These are phyloP conservation scores for Phortica okadai DNA, from an alignment of 2,888 invertebrate genomes.

Conservation along the genomic window DNA sequence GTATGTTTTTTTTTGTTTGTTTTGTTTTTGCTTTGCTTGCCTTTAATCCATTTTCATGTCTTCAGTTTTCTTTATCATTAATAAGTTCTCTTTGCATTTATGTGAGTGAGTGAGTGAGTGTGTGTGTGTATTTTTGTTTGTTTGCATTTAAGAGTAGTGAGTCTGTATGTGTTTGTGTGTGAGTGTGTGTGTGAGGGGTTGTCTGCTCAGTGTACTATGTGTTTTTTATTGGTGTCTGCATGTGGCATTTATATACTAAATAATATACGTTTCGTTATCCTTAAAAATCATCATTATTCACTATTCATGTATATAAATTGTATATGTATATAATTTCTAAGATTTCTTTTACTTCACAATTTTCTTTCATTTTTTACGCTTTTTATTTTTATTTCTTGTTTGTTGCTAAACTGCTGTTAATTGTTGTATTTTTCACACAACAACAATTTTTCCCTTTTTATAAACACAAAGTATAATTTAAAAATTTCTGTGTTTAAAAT, in stretches of 20 bases:
- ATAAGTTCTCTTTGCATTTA: constrained; percentile 47
- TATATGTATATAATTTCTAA: constrained; percentile 56
- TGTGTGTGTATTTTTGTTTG: constrained; percentile 45
- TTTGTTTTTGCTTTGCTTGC: constrained; percentile 48
- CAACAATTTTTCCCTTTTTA: too few species aligned
- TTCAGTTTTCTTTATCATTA: neutral
- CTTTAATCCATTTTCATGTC: constrained; percentile 41
- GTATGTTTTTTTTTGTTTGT: constrained; percentile 37
- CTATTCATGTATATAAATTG: constrained; percentile 53
- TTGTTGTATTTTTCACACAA: too few species aligned
- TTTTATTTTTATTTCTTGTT: constrained; percentile 1
- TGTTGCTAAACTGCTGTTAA: neutral
- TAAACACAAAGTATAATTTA: too few species aligned
- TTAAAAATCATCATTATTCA: constrained; percentile 55
- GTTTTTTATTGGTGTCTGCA: constrained; percentile 45
- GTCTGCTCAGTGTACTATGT: constrained; percentile 37
- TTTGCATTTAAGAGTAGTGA: constrained; percentile 41
- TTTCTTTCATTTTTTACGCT: constrained; percentile 58
- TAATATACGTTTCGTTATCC: constrained; percentile 14
- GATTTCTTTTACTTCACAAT: constrained; percentile 62
- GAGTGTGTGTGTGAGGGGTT: constrained; percentile 30
- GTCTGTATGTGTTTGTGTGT: constrained; percentile 42
- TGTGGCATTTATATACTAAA: constrained; percentile 60
- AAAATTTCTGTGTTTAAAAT: too few species aligned
- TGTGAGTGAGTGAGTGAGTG: constrained; percentile 49